Evolutionary conservation across 2,888 invertebrate genomes (phyloP), one percentile per base, ranked within the genome.

Genomic region (Tyria jacobaeae): DNA sequence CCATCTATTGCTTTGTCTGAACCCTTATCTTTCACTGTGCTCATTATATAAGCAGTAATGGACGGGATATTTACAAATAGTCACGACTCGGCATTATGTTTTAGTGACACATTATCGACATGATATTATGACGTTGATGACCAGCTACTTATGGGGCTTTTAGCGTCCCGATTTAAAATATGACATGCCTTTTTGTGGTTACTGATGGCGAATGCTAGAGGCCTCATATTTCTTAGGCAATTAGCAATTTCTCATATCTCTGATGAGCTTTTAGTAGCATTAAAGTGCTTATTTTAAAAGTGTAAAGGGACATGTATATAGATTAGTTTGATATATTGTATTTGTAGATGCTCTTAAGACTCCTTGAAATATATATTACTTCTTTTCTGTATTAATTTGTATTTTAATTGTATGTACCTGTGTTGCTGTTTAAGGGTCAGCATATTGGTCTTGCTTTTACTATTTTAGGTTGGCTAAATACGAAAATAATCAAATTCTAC

Each of bases 1-100:
- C 57, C 66, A 68, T 75, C 75, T 77, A 78, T 71, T 74, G 80
- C 78, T 82, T 81, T 81, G 79, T 84, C 74, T 63, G 67, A 64
- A 63, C 64, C 66, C 68, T 79, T 79, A 79, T 81, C 80, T 76
- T 60, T 56, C 67, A 64, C 76, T 61, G 76, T 74, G 75, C 71
- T 81, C 80, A 81, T 80, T 84, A 84, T 79, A 75, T 78, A 73
- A 69, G 66, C 63, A 68, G 81, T 87, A 87, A 88, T 88, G 88
- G 84, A 82, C 69, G 73, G 60, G 68, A 79, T 82, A 82, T 85
- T 87, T 81, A 83, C 80, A 78, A 81, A 84, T 81, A 79, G 87
- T 86, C 87, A 87, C 85, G 88, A 87, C 77, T 77, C 70, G 64
- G 74, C 73, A 70, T 76, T 81, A 75, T 79, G 70, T 63, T 64